Percentiles rank a stretch among this genome's conserved stretches.
phyloP scores from a whole-genome alignment of 2,797 vertebrate genomes.

The Chelon auratus region DNA sequence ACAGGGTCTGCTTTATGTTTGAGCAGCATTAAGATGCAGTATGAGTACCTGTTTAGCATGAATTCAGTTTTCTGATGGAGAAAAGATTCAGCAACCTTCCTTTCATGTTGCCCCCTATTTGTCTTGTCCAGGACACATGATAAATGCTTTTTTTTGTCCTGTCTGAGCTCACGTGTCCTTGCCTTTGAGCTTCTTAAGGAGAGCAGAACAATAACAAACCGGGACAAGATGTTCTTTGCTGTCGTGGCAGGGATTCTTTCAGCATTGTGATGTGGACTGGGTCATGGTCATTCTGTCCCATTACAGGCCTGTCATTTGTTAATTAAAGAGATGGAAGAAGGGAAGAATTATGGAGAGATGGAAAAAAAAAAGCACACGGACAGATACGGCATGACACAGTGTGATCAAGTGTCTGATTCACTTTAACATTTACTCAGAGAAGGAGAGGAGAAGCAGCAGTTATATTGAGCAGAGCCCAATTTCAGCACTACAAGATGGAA shows the following conservation, averaged over 20 bases:
- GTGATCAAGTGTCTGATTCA: slow-evolving; percentile 28
- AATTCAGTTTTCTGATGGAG: neutral
- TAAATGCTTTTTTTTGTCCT: neutral
- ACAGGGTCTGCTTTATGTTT: neutral
- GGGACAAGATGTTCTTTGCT: slow-evolving; percentile 56
- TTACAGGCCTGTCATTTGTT: slow-evolving; percentile 42
- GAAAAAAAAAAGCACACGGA: slow-evolving; percentile 35
- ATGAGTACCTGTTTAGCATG: neutral
- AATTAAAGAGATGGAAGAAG: slow-evolving; percentile 44
- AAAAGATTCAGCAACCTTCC: neutral
- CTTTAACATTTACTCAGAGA: slow-evolving; percentile 13
- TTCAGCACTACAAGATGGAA: slow-evolving; percentile 25
- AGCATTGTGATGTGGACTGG: slow-evolving; percentile 40
- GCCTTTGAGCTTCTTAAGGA: slow-evolving; percentile 22
- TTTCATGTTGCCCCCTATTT: neutral
- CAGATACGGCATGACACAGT: slow-evolving; percentile 15
- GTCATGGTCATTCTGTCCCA: slow-evolving; percentile 56
- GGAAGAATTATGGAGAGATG: slow-evolving; percentile 14
- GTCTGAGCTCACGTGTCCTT: slow-evolving; percentile 23
- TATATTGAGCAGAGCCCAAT: neutral
- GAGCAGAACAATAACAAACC: slow-evolving; percentile 37
- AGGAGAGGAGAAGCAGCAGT: neutral
- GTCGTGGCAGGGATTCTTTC: slow-evolving; percentile 30
- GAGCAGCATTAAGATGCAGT: neutral
- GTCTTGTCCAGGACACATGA: slow-evolving; percentile 4